Evolutionary conservation across 2,113 vertebrate genomes (phyloP).

Genomic region (Rhodinocichla rosea): DNA sequence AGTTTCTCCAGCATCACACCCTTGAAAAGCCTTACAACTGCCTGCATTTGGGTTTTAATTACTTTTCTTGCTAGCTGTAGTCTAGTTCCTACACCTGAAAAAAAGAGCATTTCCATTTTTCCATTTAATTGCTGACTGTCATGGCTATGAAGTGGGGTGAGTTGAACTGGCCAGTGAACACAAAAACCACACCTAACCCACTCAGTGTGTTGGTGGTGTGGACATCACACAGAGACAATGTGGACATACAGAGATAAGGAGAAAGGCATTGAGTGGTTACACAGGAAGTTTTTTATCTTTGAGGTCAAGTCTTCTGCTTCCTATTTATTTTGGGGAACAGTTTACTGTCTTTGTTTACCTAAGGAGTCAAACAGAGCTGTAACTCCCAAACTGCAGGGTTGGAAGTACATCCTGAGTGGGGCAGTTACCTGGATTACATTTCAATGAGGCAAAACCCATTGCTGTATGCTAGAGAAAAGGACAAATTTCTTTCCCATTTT

Average conservation of each 20-base stretch:
- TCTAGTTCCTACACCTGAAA: neutral
- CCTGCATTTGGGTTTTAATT: neutral
- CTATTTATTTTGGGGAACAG: neutral
- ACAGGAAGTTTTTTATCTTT: neutral
- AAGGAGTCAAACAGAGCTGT: neutral
- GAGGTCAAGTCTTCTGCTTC: neutral
- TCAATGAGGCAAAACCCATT: neutral
- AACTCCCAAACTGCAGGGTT: neutral
- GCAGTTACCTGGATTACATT: neutral
- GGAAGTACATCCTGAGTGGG: neutral
- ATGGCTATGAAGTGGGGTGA: neutral
- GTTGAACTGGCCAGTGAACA: no score
- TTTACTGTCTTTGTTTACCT: neutral
- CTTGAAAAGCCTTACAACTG: neutral
- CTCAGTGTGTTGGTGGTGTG: neutral
- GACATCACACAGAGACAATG: neutral
- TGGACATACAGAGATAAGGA: neutral
- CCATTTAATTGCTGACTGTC: neutral
- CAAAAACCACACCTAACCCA: neutral
- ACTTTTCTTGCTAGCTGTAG: neutral
- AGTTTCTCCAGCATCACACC: neutral
- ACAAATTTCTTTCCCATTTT: neutral
- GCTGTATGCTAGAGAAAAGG: neutral
- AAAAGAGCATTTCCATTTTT: neutral
- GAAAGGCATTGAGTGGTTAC: neutral